These are phyloP conservation scores for Montipora capricornis DNA, from an alignment of 64 coral and sea anemone genomes.

Conservation along the genomic window DNA sequence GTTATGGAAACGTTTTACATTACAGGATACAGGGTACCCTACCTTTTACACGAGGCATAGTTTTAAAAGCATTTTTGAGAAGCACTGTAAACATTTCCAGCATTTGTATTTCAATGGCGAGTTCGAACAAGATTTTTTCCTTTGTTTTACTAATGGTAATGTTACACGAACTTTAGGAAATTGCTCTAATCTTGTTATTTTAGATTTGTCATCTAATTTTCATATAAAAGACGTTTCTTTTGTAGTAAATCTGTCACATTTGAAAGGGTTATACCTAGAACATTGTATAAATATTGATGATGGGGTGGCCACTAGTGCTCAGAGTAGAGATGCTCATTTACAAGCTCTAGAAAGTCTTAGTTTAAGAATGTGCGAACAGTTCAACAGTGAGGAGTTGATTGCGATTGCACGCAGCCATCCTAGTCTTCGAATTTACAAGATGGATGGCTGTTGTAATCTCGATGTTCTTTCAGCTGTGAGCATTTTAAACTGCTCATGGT, in stretches of 20 bases:
- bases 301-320: too few relatives aligned
- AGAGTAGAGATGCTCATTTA: too few relatives aligned
- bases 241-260: constrained; percentile 34
- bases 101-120: too few relatives aligned
- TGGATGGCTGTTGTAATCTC: constrained; percentile 56
- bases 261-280: constrained; percentile 44
- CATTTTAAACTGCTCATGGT: constrained; percentile 50
- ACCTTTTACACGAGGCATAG: too few relatives aligned
- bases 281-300: background rate
- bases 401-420: constrained; percentile 34
- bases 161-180: constrained; percentile 50
- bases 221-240: constrained; percentile 52
- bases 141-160: constrained; percentile 5
- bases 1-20: too few relatives aligned
- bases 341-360: too few relatives aligned
- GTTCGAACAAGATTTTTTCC: too few relatives aligned
- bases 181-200: constrained; percentile 53
- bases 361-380: background rate
- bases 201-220: constrained; percentile 49
- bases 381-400: constrained; percentile 47
- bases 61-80: too few relatives aligned
- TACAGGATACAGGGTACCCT: too few relatives aligned
- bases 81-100: too few relatives aligned
- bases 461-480: constrained; percentile 47
- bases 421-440: constrained; percentile 55